Conservation (phyloP, 2,113 vertebrate genomes). For the Martes martes region DNA sequence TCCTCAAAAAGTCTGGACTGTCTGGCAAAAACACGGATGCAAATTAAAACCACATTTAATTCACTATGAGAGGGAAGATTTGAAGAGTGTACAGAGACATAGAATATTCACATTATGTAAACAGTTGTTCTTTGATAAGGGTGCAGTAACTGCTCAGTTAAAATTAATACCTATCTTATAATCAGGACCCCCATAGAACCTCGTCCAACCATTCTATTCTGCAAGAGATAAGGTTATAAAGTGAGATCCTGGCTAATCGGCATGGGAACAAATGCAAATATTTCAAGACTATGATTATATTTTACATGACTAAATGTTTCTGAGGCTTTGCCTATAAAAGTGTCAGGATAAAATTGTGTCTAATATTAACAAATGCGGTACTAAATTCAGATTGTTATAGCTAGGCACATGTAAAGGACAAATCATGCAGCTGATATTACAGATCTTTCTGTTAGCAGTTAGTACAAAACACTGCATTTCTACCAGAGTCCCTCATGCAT, state of each 20-base stretch:
- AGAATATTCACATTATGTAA: conserved; percentile 57
- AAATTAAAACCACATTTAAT: conserved; percentile 69
- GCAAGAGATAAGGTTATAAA: conserved; percentile 61
- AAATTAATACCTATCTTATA: conserved; percentile 68
- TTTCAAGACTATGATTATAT: conserved; percentile 76
- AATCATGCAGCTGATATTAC: conserved; percentile 73
- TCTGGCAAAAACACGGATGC: conserved; percentile 53
- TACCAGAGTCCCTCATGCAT: conserved; percentile 63
- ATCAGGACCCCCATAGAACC: conserved; percentile 58
- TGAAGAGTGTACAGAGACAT: conserved; percentile 39
- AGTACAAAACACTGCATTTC: conserved; percentile 70
- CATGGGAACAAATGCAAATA: conserved; percentile 69
- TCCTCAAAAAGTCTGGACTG: conserved; percentile 48
- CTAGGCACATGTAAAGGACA: conserved; percentile 64
- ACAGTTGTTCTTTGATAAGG: conserved; percentile 39
- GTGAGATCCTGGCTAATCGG: conserved; percentile 27
- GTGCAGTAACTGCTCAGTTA: neutral
- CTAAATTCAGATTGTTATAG: conserved; percentile 79
- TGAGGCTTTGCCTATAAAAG: conserved; percentile 77
- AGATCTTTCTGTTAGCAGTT: conserved; percentile 69
- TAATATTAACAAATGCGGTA: conserved; percentile 77
- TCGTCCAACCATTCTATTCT: conserved; percentile 42
- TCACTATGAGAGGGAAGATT: conserved; percentile 36
- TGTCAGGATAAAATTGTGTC: conserved; percentile 78
- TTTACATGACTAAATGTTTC: conserved; percentile 80